These are phyloP conservation scores for Oophaga sylvatica DNA, from an alignment of 2,797 vertebrate species.

Conservation along the genomic window DNA sequence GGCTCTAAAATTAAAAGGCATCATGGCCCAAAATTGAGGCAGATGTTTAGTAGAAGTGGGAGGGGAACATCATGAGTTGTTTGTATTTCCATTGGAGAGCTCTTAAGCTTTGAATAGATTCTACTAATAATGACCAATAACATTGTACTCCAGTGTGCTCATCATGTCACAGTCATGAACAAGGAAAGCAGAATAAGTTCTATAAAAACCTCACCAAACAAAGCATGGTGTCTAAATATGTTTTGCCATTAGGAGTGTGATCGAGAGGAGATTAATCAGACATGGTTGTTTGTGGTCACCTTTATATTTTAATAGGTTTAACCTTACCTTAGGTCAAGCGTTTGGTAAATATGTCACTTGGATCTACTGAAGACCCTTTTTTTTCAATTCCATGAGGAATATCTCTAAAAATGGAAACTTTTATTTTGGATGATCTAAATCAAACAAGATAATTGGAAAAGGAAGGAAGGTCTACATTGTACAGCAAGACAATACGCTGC, in stretches of 20 bases:
- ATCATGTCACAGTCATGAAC: neutral
- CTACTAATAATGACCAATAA: neutral
- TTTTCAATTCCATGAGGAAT: neutral
- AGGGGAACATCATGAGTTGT: too few relatives aligned
- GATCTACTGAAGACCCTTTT: too few relatives aligned
- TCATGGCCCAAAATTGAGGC: too few relatives aligned
- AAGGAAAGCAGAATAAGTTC: neutral
- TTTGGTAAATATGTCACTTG: too few relatives aligned
- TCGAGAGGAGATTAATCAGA: neutral
- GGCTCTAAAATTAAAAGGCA: too few relatives aligned
- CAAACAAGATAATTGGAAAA: constrained; percentile 21
- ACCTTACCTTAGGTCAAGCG: too few relatives aligned
- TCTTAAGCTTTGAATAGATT: too few relatives aligned
- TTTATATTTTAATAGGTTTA: too few relatives aligned
- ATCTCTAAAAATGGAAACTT: neutral
- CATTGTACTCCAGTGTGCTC: neutral
- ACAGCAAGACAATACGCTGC: neutral
- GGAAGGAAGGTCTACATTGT: constrained; percentile 25
- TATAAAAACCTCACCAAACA: neutral
- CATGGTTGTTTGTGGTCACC: neutral
- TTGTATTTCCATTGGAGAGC: too few relatives aligned
- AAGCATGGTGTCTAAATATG: too few relatives aligned
- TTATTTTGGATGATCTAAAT: neutral
- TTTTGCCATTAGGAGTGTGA: neutral
- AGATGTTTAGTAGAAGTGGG: too few relatives aligned